A percentile compares a stretch with the other conserved stretches of the same genome.
phyloP scores from a whole-genome alignment of 1,140 invertebrate species.

The Myzus persicae region DNA sequence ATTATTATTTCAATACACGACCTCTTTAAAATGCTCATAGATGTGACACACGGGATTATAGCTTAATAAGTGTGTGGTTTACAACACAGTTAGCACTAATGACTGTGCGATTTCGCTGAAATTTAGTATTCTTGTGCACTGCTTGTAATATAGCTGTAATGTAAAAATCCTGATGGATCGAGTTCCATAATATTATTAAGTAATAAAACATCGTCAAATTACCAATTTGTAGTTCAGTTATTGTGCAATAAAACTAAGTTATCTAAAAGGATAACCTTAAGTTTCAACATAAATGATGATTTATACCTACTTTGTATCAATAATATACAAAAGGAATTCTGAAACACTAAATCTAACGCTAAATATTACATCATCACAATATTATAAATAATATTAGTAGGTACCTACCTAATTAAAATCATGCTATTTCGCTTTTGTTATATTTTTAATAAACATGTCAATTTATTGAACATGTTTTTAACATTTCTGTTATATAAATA shows the following conservation, averaged over 20 bases:
- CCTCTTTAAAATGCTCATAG: background rate
- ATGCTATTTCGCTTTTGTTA: background rate
- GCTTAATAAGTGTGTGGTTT: background rate
- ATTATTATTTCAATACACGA: slow-evolving; percentile 23
- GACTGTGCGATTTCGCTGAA: background rate
- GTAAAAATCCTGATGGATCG: background rate
- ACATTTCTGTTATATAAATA: background rate
- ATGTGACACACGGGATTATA: background rate
- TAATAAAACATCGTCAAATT: background rate
- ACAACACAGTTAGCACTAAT: background rate
- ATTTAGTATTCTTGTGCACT: background rate
- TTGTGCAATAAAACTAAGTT: background rate
- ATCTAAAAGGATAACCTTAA: background rate
- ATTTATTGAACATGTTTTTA: background rate
- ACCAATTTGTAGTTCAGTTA: background rate
- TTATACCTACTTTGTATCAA: background rate
- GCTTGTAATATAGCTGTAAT: background rate
- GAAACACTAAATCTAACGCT: background rate
- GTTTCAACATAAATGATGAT: background rate
- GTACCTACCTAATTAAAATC: background rate
- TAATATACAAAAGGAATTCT: too few species aligned
- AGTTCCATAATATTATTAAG: background rate
- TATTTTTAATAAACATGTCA: slow-evolving; percentile 21
- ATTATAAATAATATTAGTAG: background rate
- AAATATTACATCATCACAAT: background rate